Evolutionary conservation across 2,113 vertebrate genomes (phyloP).

Genomic region (Pygoscelis antarcticus): DNA sequence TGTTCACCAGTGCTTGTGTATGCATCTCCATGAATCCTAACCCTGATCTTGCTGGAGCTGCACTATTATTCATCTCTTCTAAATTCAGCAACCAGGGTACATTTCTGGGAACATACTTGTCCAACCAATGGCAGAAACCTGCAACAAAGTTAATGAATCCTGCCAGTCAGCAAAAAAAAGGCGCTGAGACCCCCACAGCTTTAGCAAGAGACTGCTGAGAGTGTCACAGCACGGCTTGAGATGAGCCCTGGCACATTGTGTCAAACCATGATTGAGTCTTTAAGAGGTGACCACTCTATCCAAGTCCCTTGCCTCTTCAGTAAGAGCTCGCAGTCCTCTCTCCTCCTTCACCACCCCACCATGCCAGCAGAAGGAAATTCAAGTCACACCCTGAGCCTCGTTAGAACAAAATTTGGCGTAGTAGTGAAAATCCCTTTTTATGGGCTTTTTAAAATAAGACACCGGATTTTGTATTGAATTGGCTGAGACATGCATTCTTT

Average conservation of each 20-base stretch:
- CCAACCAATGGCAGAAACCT: neutral
- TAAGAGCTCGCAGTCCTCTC: rapidly evolving
- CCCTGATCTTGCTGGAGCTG: neutral
- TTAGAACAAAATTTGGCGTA: neutral
- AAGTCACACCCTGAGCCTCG: neutral
- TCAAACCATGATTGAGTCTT: neutral
- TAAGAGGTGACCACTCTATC: neutral
- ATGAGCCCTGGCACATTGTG: neutral
- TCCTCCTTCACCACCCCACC: neutral
- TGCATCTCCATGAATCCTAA: neutral
- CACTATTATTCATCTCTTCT: neutral
- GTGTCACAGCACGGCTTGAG: neutral
- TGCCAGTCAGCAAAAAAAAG: neutral
- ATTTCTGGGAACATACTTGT: neutral
- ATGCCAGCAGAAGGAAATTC: neutral
- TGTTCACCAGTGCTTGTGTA: neutral
- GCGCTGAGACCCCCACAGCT: neutral
- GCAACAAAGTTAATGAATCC: neutral
- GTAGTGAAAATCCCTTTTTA: neutral
- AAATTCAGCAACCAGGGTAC: neutral
- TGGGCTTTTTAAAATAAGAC: neutral
- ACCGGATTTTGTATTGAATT: neutral
- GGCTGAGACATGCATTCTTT: neutral
- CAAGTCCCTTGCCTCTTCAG: neutral
- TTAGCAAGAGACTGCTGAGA: neutral